Evolutionary conservation across 2,888 invertebrate species (phyloP).

Genomic region (Acrocyrtus sp.): DNA sequence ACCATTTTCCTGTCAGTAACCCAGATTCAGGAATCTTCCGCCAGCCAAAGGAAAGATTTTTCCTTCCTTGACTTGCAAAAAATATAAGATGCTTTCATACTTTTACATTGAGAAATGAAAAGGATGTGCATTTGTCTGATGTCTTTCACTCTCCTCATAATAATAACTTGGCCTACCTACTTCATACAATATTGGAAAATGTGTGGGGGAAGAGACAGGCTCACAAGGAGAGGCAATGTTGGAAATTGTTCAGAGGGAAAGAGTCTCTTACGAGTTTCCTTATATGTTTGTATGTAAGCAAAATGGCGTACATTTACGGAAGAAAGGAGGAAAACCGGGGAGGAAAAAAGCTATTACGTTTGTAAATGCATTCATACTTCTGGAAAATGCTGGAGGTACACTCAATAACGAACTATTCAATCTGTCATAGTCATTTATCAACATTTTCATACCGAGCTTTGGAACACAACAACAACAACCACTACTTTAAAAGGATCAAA

Average conservation of each 20-base stretch:
- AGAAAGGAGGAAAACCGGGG: too few species aligned
- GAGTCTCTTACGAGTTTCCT: too few species aligned
- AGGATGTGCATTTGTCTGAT: conserved; percentile 23
- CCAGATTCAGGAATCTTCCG: conserved; percentile 33
- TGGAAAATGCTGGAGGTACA: not conserved
- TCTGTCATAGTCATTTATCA: conserved; percentile 46
- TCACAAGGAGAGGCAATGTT: too few species aligned
- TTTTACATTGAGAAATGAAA: not conserved
- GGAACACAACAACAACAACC: not conserved
- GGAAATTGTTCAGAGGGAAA: too few species aligned
- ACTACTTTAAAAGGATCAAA: conserved; percentile 10
- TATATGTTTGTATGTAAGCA: too few species aligned
- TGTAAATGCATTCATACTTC: too few species aligned
- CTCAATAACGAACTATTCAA: conserved; percentile 21
- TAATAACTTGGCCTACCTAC: not conserved
- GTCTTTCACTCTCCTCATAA: conserved; percentile 23
- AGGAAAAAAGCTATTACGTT: conserved; percentile 6
- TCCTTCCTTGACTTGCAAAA: conserved; percentile 31
- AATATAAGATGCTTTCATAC: too few species aligned
- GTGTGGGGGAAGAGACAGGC: not conserved
- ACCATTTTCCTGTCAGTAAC: conserved; percentile 44
- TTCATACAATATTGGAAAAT: not conserved
- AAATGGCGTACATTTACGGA: too few species aligned
- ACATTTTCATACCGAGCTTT: conserved; percentile 30
- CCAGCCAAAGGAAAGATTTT: conserved; percentile 28